Evolutionary conservation across 2,113 vertebrate genomes (phyloP).

Genomic region (Boleophthalmus pectinirostris): DNA sequence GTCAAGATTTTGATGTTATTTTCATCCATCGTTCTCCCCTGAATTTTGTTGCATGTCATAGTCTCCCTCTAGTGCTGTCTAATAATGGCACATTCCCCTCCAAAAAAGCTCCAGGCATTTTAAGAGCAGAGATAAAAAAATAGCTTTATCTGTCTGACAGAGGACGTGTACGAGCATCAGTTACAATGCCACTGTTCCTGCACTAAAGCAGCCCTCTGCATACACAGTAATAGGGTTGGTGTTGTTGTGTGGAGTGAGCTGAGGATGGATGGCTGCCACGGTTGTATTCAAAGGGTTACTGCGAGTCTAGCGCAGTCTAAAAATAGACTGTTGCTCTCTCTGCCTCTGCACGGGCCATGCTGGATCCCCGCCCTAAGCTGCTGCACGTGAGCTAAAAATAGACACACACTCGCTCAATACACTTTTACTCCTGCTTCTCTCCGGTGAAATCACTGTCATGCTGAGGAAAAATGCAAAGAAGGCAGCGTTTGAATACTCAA

Average conservation of each 20-base stretch:
- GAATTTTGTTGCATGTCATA: constrained; percentile 23
- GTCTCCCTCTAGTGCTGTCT: constrained; percentile 13
- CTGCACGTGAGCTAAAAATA: constrained; percentile 81
- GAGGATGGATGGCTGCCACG: constrained; percentile 42
- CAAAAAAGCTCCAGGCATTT: constrained; percentile 32
- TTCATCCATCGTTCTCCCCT: background rate
- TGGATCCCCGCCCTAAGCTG: constrained; percentile 63
- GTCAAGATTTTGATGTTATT: background rate
- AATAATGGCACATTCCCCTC: constrained; percentile 33
- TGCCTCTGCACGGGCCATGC: constrained; percentile 60
- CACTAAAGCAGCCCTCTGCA: constrained; percentile 14
- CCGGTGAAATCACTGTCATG: constrained; percentile 46
- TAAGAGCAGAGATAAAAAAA: constrained; percentile 51
- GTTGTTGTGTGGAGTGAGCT: constrained; percentile 22
- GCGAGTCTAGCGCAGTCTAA: constrained; percentile 74
- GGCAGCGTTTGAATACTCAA: constrained; percentile 1
- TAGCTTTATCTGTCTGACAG: constrained; percentile 40
- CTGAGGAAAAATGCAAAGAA: constrained; percentile 25
- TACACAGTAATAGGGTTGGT: constrained; percentile 44
- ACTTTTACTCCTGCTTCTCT: constrained; percentile 37
- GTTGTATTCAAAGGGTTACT: constrained; percentile 70
- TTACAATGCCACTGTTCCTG: constrained; percentile 35
- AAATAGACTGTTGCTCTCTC: constrained; percentile 72
- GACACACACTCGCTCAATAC: constrained; percentile 7
- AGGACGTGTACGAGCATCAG: constrained; percentile 17